Conservation (phyloP, 2,113 vertebrate species). For the Bufo bufo region DNA sequence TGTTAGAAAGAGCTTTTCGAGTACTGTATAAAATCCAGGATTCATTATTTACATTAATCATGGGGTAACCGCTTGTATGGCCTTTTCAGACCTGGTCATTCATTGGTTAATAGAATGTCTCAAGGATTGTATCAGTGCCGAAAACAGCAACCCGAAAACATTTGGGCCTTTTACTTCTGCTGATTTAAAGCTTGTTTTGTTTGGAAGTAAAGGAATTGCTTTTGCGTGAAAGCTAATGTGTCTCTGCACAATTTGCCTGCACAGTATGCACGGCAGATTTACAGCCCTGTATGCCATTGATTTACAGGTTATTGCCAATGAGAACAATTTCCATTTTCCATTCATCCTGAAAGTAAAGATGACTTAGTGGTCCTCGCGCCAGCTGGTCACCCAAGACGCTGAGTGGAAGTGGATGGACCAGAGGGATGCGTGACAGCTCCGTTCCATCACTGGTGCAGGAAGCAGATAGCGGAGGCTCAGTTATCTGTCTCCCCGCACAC, state of each 20-base stretch:
- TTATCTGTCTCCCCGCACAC: slow-evolving; percentile 2
- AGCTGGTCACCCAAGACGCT: background rate
- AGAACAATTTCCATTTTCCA: slow-evolving; percentile 49
- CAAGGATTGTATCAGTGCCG: background rate
- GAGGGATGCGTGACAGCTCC: background rate
- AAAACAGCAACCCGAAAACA: background rate
- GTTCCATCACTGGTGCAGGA: background rate
- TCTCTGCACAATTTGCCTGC: slow-evolving; percentile 45
- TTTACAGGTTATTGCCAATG: slow-evolving; percentile 23
- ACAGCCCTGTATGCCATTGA: slow-evolving; percentile 16
- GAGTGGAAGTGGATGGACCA: background rate
- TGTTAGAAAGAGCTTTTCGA: no score
- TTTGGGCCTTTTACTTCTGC: background rate
- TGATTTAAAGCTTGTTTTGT: slow-evolving; percentile 39
- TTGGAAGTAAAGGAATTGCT: slow-evolving; percentile 1
- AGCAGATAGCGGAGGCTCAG: slow-evolving; percentile 6
- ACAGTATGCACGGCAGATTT: slow-evolving; percentile 30
- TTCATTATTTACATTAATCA: no score
- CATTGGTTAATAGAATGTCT: background rate
- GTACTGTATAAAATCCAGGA: no score
- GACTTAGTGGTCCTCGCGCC: slow-evolving; percentile 36
- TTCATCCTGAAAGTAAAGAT: slow-evolving; percentile 46
- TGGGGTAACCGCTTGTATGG: no score
- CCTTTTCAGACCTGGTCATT: no score
- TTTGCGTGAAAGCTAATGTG: background rate